phyloP scores from a whole-genome alignment of 2,888 invertebrate genomes.

The Tiliacea aurago region DNA sequence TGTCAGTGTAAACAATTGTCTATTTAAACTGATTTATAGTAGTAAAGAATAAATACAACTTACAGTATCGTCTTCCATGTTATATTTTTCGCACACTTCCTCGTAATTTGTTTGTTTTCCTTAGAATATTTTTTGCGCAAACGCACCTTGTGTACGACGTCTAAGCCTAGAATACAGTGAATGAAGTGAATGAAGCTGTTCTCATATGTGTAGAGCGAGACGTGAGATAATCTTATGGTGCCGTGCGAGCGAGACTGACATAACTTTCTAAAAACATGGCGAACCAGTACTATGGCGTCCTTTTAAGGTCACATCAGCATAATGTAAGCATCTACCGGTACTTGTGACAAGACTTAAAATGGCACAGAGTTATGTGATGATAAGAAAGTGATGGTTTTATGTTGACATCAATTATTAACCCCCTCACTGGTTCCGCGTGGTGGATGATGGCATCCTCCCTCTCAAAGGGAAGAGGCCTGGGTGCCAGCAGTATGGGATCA shows the following conservation, averaged over 20 bases:
- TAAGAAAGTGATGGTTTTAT: slow-evolving; percentile 15
- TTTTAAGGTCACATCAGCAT: slow-evolving; percentile 88
- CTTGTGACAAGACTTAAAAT: slow-evolving; percentile 14
- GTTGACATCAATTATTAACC: not conserved
- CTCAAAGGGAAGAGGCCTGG: not conserved
- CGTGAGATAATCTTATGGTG: slow-evolving; percentile 24
- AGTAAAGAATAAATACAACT: slow-evolving; percentile 10
- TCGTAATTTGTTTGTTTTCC: slow-evolving; percentile 38
- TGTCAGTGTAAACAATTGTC: not conserved
- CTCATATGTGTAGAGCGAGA: slow-evolving; percentile 71
- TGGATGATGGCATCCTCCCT: too few relatives aligned
- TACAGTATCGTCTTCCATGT: slow-evolving; percentile 56
- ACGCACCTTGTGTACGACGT: slow-evolving; percentile 64
- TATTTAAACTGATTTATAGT: not conserved
- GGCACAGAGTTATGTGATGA: slow-evolving; percentile 12
- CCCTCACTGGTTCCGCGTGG: too few relatives aligned
- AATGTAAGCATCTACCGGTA: slow-evolving; percentile 35
- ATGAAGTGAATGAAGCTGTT: slow-evolving; percentile 68
- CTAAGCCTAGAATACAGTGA: slow-evolving; percentile 56
- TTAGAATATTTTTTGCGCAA: slow-evolving; percentile 56
- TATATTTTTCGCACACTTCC: slow-evolving; percentile 38
- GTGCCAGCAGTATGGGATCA: not conserved
- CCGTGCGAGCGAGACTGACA: slow-evolving; percentile 71
- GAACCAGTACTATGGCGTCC: slow-evolving; percentile 71
- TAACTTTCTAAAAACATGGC: slow-evolving; percentile 85